Percentiles rank a stretch among this genome's conserved stretches.
These are phyloP conservation scores for Phrynocephalus versicolor DNA, from an alignment of 2,113 vertebrate genomes.

Conservation along the genomic window DNA sequence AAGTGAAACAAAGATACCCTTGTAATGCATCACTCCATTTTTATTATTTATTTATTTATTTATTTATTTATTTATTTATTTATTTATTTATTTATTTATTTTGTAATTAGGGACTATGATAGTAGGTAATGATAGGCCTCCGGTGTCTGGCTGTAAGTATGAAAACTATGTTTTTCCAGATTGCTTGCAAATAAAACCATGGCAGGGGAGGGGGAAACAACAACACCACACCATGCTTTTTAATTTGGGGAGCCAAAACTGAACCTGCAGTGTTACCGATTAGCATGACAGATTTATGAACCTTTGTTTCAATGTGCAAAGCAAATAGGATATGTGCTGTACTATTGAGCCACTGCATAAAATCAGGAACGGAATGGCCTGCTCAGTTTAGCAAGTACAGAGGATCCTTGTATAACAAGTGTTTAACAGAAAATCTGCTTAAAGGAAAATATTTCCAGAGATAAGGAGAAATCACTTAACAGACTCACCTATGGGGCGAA, in stretches of 20 bases:
- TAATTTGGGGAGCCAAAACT: neutral
- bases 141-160: slow-evolving; percentile 12
- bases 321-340: neutral
- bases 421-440: too few species aligned
- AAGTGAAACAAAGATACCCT: neutral
- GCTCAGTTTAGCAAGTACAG: too few species aligned
- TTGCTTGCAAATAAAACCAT: slow-evolving; percentile 8
- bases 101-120: slow-evolving; percentile 34
- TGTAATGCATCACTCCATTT: neutral
- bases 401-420: too few species aligned
- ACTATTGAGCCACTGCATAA: too few species aligned
- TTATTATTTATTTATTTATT: too few species aligned
- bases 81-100: too few species aligned
- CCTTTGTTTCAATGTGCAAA: neutral
- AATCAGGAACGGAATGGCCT: too few species aligned
- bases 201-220: neutral
- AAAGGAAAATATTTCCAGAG: too few species aligned
- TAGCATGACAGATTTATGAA: neutral
- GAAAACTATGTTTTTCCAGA: slow-evolving; percentile 1
- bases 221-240: neutral
- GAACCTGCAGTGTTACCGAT: neutral
- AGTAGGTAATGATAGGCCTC: neutral
- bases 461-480: too few species aligned
- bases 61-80: too few species aligned
- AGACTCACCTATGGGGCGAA: too few species aligned